Conservation (phyloP, 2,797 vertebrate species). For the Selene dorsalis region DNA sequence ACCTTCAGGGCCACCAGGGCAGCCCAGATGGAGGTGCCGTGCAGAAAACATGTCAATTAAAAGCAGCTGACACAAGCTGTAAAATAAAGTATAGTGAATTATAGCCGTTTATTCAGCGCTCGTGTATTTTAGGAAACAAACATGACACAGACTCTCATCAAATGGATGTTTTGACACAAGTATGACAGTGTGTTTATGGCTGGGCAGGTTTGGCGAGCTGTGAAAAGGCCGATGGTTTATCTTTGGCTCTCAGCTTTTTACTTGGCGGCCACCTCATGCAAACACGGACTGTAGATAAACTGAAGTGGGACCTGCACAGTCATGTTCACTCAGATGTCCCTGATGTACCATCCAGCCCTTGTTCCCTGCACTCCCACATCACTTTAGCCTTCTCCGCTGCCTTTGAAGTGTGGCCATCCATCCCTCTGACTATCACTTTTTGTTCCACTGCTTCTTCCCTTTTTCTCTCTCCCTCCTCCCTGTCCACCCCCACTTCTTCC, state of each 20-base stretch:
- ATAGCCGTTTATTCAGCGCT: slow-evolving; percentile 24
- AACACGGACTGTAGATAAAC: slow-evolving; percentile 66
- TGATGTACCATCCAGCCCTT: slow-evolving; percentile 63
- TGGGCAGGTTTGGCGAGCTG: slow-evolving; percentile 61
- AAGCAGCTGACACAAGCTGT: neutral
- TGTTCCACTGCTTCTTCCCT: slow-evolving; percentile 56
- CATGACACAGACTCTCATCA: slow-evolving; percentile 47
- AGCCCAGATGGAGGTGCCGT: neutral
- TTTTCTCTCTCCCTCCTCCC: slow-evolving; percentile 15
- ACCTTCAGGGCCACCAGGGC: neutral
- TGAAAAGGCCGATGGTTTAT: slow-evolving; percentile 74
- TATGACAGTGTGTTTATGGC: slow-evolving; percentile 58
- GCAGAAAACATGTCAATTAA: slow-evolving; percentile 25
- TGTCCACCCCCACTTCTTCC: neutral
- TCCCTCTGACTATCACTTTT: slow-evolving; percentile 61
- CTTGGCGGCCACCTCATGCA: slow-evolving; percentile 49
- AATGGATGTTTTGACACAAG: slow-evolving; percentile 58
- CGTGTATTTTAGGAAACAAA: slow-evolving; percentile 53
- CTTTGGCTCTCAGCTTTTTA: slow-evolving; percentile 74
- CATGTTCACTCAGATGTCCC: slow-evolving; percentile 74
- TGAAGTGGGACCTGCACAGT: slow-evolving; percentile 66
- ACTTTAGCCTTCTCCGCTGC: slow-evolving; percentile 67
- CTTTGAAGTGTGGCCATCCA: slow-evolving; percentile 72
- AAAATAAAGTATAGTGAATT: slow-evolving; percentile 9
- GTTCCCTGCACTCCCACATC: slow-evolving; percentile 61